A percentile compares a stretch with the other conserved stretches of the same genome.
These are phyloP conservation scores for Pseudococcus longispinus DNA, from an alignment of 2,888 invertebrate genomes.

Conservation along the genomic window DNA sequence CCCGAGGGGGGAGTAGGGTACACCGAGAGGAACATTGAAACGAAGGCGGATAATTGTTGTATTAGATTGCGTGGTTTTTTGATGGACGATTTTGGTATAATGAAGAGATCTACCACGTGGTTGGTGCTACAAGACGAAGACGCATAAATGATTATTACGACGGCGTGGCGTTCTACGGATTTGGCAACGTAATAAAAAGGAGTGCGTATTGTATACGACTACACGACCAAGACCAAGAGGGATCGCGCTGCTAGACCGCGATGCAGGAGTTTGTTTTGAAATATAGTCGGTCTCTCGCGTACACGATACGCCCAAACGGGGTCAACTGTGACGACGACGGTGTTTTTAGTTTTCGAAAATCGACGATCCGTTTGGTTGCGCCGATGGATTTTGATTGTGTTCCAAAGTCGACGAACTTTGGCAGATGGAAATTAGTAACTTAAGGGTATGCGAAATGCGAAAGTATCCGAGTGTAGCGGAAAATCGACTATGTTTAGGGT, in stretches of 20 bases:
- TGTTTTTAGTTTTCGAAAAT: conserved; percentile 1
- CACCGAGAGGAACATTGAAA: background rate
- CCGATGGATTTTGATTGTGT: background rate
- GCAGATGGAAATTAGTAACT: background rate
- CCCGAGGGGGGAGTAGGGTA: background rate
- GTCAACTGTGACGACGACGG: conserved; percentile 10
- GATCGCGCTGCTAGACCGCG: background rate
- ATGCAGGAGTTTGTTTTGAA: background rate
- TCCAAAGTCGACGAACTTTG: background rate
- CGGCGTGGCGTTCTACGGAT: background rate
- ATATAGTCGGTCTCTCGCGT: background rate
- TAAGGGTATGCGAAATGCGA: background rate
- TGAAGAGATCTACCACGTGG: conserved; percentile 1
- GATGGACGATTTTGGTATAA: conserved; percentile 12
- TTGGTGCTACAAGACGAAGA: background rate
- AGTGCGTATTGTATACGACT: background rate
- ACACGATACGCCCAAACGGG: conserved; percentile 24
- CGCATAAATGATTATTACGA: background rate
- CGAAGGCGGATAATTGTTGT: conserved; percentile 14
- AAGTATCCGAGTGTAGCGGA: background rate
- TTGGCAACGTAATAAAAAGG: background rate
- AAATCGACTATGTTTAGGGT: background rate
- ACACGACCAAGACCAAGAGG: background rate
- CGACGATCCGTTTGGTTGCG: background rate
- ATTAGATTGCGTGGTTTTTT: conserved; percentile 11